Conservation (phyloP, 2,797 vertebrate species). For the Scolopax rusticola region DNA sequence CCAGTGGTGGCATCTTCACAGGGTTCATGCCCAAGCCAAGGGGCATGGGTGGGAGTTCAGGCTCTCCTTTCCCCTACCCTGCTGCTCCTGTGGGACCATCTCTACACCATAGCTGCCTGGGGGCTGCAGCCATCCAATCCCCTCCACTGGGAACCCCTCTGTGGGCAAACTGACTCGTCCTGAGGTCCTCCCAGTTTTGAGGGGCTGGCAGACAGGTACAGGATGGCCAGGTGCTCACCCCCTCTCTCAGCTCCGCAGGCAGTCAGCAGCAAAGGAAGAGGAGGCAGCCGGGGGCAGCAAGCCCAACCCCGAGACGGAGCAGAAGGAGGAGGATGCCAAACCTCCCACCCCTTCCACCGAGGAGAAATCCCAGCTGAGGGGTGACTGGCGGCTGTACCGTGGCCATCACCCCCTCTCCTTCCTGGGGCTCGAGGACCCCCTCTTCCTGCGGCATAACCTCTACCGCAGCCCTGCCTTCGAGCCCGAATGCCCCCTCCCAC, state of each 20-base stretch:
- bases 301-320: background rate
- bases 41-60: background rate
- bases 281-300: background rate
- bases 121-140: background rate
- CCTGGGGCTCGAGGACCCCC: conserved; percentile 69
- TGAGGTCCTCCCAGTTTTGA: background rate
- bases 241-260: conserved; percentile 71
- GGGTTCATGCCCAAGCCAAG: background rate
- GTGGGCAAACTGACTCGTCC: background rate
- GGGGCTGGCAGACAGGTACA: background rate
- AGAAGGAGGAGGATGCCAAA: conserved; percentile 36
- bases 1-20: background rate
- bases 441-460: conserved; percentile 39
- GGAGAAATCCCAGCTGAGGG: conserved; percentile 38
- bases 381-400: conserved; percentile 33
- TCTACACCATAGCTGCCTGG: background rate
- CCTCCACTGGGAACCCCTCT: background rate
- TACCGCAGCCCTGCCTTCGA: conserved; percentile 49
- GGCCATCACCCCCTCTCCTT: conserved; percentile 65
- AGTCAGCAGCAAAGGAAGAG: conserved; percentile 65
- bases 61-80: background rate
- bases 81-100: background rate
- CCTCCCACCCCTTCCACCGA: background rate
- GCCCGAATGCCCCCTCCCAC: background rate
- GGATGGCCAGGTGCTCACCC: background rate